phyloP scores from a whole-genome alignment of 2,888 invertebrate species.

The Lithophane leautieri region DNA sequence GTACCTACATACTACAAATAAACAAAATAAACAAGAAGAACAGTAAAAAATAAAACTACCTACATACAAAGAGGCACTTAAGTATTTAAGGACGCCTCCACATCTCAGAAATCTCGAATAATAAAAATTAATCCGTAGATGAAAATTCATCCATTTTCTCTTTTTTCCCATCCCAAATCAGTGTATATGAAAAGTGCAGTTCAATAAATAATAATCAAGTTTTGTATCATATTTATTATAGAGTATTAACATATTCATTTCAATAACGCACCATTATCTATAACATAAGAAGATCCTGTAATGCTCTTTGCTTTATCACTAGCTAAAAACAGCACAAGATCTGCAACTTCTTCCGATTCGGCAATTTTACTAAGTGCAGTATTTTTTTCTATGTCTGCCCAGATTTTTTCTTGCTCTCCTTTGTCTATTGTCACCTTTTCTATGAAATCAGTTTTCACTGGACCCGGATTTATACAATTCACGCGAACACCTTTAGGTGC shows the following conservation, averaged over 20 bases:
- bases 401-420: constrained; percentile 46
- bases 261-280: constrained; percentile 94
- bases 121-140: constrained; percentile 26
- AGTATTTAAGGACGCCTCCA: constrained; percentile 20
- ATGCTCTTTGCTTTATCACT: constrained; percentile 94
- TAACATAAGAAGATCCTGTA: constrained; percentile 94
- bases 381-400: constrained; percentile 46
- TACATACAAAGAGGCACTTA: constrained; percentile 12
- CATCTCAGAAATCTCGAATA: constrained; percentile 12
- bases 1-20: background rate
- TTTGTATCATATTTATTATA: background rate
- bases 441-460: constrained; percentile 67
- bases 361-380: constrained; percentile 60
- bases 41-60: constrained; percentile 9
- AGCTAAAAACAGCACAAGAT: constrained; percentile 95
- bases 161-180: background rate
- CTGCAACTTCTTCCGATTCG: constrained; percentile 92
- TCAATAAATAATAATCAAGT: constrained; percentile 6
- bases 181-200: constrained; percentile 7
- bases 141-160: background rate
- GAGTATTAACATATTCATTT: constrained; percentile 40
- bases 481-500: constrained; percentile 94
- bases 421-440: constrained; percentile 56
- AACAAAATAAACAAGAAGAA: background rate
- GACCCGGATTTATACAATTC: constrained; percentile 94